phyloP scores from a whole-genome alignment of 1,140 invertebrate species.

The Drosophila suzukii region DNA sequence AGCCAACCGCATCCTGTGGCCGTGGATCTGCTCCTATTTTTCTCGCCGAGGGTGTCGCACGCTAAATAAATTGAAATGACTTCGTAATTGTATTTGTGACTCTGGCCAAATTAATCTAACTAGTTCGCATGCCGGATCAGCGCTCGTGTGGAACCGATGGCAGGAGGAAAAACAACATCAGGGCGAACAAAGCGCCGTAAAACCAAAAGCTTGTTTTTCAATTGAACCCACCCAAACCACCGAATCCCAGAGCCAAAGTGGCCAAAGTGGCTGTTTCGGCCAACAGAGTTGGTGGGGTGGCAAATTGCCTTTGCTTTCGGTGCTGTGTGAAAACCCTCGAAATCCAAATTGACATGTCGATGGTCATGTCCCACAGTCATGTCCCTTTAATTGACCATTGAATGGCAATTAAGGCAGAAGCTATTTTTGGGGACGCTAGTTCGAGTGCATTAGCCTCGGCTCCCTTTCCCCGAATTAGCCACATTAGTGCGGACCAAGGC shows the following conservation, averaged over 20 bases:
- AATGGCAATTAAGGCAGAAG: slow-evolving; percentile 62
- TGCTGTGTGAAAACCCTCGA: slow-evolving; percentile 17
- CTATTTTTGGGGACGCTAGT: slow-evolving; percentile 24
- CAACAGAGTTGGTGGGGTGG: slow-evolving; percentile 28
- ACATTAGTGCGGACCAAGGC: slow-evolving; percentile 2
- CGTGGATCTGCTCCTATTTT: slow-evolving; percentile 13
- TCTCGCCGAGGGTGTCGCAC: slow-evolving; percentile 42
- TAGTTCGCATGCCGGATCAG: slow-evolving; percentile 70
- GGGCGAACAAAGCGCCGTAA: slow-evolving; percentile 70
- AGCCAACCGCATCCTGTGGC: slow-evolving; percentile 30
- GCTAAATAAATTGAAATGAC: slow-evolving; percentile 82
- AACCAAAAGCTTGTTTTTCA: slow-evolving; percentile 81
- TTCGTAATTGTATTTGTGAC: slow-evolving; percentile 80
- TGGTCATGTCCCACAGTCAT: slow-evolving; percentile 30
- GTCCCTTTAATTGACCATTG: slow-evolving; percentile 56
- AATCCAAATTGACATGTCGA: slow-evolving; percentile 64
- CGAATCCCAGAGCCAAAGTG: neutral
- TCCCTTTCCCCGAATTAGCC: slow-evolving; percentile 6
- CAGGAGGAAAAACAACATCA: slow-evolving; percentile 25
- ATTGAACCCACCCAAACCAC: slow-evolving; percentile 32
- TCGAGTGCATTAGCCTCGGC: slow-evolving; percentile 1
- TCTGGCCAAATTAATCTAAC: slow-evolving; percentile 79
- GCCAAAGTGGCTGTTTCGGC: slow-evolving; percentile 10
- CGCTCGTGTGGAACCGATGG: slow-evolving; percentile 73
- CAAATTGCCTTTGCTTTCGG: slow-evolving; percentile 39